Evolutionary conservation across 2,113 vertebrate species (phyloP).

Genomic region (Apaloderma vittatum): DNA sequence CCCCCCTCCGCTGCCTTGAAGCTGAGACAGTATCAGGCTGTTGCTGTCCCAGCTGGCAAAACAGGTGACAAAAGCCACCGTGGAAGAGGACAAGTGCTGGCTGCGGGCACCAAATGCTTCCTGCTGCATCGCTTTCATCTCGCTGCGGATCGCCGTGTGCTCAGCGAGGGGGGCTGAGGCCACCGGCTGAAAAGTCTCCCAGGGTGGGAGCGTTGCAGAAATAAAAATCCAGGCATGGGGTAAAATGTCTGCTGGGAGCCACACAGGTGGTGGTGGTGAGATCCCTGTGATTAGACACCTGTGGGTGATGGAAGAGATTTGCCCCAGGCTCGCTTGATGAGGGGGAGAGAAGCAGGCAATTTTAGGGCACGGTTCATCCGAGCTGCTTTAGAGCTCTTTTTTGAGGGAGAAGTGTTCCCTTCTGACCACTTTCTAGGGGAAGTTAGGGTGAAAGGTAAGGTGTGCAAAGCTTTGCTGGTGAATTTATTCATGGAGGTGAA

Average conservation of each 20-base stretch:
- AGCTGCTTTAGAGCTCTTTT: not conserved
- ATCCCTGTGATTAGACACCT: not conserved
- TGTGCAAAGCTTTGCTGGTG: not conserved
- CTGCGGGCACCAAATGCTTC: rapidly evolving
- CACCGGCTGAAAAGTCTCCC: not conserved
- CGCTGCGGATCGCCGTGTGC: not conserved
- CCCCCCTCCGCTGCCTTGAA: rapidly evolving
- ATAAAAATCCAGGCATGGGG: not conserved
- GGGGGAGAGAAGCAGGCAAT: not conserved
- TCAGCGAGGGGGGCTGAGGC: rapidly evolving
- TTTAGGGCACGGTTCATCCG: not conserved
- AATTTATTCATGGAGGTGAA: not conserved
- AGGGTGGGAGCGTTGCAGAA: not conserved
- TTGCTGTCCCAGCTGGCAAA: not conserved
- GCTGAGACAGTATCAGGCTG: not conserved
- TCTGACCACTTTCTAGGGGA: not conserved
- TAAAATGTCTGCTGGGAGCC: not conserved
- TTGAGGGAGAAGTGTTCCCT: rapidly evolving
- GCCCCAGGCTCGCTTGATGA: not conserved
- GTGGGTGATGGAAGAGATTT: not conserved
- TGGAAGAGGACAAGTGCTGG: rapidly evolving
- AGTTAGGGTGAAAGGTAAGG: not conserved
- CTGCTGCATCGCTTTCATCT: rapidly evolving
- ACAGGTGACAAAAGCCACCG: not conserved
- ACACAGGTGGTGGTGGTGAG: not conserved